These are phyloP conservation scores for Seira musarum DNA, from an alignment of 2,888 invertebrate genomes.

Conservation along the genomic window DNA sequence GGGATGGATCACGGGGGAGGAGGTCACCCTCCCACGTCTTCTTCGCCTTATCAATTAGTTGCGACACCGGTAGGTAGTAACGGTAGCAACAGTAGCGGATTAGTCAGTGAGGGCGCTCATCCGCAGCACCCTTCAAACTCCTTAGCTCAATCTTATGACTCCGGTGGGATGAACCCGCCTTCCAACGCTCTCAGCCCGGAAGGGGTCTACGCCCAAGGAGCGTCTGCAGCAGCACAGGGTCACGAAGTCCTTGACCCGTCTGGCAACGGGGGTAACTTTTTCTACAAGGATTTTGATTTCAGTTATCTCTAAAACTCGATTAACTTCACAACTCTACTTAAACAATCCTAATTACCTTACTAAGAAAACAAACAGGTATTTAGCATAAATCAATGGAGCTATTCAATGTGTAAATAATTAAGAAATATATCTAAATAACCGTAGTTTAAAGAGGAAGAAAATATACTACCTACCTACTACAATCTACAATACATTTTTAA, in stretches of 20 bases:
- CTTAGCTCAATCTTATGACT: constrained; percentile 62
- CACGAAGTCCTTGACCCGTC: constrained; percentile 62
- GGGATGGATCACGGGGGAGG: constrained; percentile 47
- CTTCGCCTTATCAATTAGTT: constrained; percentile 59
- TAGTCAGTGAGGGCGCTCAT: constrained; percentile 57
- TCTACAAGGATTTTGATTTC: constrained; percentile 68
- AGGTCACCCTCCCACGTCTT: constrained; percentile 55
- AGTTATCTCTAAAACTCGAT: constrained; percentile 63
- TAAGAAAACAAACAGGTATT: too few species aligned
- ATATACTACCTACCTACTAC: too few species aligned
- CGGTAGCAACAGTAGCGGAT: constrained; percentile 54
- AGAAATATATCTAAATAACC: too few species aligned
- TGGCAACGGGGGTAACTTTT: constrained; percentile 63
- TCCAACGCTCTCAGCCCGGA: constrained; percentile 64
- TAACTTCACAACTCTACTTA: too few species aligned
- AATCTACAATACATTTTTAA: too few species aligned
- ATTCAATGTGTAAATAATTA: too few species aligned
- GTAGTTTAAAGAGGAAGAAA: too few species aligned
- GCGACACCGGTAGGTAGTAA: constrained; percentile 57
- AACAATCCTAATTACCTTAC: too few species aligned
- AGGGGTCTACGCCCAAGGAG: constrained; percentile 40
- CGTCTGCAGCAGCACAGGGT: constrained; percentile 55
- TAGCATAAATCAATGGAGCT: too few species aligned
- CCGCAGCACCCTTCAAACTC: constrained; percentile 55
- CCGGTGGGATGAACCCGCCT: constrained; percentile 60